Conservation (phyloP, 2,797 vertebrate genomes). For the Valencia hispanica region DNA sequence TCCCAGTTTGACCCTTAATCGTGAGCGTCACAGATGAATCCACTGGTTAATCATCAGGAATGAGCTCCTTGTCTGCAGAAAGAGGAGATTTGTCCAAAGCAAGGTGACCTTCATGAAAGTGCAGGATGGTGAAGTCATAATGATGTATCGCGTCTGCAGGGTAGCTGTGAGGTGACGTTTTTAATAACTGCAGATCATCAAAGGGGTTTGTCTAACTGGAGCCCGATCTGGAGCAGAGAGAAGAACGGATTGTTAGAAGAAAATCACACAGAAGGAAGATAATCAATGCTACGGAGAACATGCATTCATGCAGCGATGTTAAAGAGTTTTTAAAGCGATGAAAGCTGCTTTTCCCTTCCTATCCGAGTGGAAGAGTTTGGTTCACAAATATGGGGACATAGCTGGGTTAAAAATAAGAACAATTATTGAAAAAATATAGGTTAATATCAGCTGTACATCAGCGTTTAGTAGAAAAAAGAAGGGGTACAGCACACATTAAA, state of each 20-base stretch:
- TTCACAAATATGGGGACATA: no score
- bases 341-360: neutral
- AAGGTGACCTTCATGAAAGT: constrained; percentile 59
- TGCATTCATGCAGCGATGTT: neutral
- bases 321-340: neutral
- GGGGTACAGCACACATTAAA: no score
- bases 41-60: neutral
- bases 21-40: neutral
- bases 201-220: neutral
- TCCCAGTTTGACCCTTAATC: neutral
- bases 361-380: neutral
- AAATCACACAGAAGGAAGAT: no score
- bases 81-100: constrained; percentile 30
- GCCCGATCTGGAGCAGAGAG: no score
- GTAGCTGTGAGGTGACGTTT: constrained; percentile 41
- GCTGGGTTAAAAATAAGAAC: no score
- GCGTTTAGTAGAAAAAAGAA: no score
- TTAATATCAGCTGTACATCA: no score
- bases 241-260: neutral
- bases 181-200: neutral
- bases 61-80: neutral
- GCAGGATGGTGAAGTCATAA: constrained; percentile 47
- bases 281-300: neutral
- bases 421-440: no score
- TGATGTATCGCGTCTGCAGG: constrained; percentile 55